Evolutionary conservation across 2,888 invertebrate species (phyloP).

Genomic region (Hirtodrosophila alboralis): DNA sequence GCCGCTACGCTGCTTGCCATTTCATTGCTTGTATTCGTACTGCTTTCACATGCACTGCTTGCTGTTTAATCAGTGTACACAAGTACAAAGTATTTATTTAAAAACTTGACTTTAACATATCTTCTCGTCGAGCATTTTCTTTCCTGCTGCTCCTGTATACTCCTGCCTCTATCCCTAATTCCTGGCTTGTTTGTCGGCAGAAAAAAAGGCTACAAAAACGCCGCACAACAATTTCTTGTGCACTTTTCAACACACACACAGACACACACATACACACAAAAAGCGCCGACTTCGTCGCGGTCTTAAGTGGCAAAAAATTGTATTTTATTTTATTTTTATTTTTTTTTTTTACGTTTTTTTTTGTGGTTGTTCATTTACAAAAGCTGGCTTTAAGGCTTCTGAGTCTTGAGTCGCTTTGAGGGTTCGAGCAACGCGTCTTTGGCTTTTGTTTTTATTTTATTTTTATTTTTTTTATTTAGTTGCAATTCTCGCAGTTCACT

Average conservation of each 20-base stretch:
- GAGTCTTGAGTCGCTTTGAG: conserved; percentile 15
- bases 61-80: no score
- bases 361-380: conserved; percentile 14
- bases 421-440: conserved; percentile 26
- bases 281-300: conserved; percentile 50
- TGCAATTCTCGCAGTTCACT: conserved; percentile 15
- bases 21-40: no score
- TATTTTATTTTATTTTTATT: conserved; percentile 24
- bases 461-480: conserved; percentile 7
- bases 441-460: conserved; percentile 21
- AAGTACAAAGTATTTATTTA: no score
- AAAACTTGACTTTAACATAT: no score
- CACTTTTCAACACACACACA: conserved; percentile 53
- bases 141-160: conserved; percentile 4
- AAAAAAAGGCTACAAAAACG: conserved; percentile 53
- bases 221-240: conserved; percentile 63
- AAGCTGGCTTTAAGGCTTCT: conserved; percentile 18
- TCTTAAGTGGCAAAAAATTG: conserved; percentile 72
- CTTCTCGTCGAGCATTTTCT: no score
- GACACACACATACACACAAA: conserved; percentile 20
- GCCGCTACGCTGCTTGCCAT: no score
- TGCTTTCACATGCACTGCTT: no score
- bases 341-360: no score
- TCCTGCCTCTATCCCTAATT: no score
- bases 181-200: conserved; percentile 59